Conservation (phyloP, 2,888 invertebrate genomes). For the Peribatodes rhomboidaria region DNA sequence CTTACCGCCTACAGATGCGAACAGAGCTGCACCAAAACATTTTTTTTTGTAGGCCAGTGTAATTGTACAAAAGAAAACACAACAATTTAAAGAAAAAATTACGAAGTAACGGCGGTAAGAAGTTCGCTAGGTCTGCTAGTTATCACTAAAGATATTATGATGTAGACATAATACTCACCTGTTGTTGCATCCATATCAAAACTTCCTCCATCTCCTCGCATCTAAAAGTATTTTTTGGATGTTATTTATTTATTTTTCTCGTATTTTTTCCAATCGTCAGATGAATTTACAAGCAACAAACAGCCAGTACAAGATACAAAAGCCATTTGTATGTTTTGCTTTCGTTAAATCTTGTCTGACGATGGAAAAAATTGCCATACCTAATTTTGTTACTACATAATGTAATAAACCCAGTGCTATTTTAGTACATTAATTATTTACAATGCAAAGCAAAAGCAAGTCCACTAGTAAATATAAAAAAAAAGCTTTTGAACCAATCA, state of each 20-base stretch:
- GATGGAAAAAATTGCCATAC: background rate
- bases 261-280: background rate
- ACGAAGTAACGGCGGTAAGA: too few species aligned
- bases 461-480: constrained; percentile 34
- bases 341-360: background rate
- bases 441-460: constrained; percentile 52
- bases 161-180: constrained; percentile 10
- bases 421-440: constrained; percentile 33
- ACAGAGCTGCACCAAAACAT: too few species aligned
- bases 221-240: background rate
- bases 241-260: background rate
- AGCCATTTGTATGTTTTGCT: background rate
- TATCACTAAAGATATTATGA: too few species aligned
- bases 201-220: constrained; percentile 6
- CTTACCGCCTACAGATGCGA: too few species aligned
- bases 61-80: too few species aligned
- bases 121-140: too few species aligned
- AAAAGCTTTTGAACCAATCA: constrained; percentile 42
- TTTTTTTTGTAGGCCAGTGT: too few species aligned
- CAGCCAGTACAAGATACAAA: background rate
- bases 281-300: background rate
- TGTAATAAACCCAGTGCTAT: background rate
- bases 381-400: too few species aligned
- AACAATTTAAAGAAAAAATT: too few species aligned
- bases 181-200: background rate